Evolutionary conservation across 2,888 invertebrate genomes (phyloP).

Genomic region (Trissolcus japonicus): DNA sequence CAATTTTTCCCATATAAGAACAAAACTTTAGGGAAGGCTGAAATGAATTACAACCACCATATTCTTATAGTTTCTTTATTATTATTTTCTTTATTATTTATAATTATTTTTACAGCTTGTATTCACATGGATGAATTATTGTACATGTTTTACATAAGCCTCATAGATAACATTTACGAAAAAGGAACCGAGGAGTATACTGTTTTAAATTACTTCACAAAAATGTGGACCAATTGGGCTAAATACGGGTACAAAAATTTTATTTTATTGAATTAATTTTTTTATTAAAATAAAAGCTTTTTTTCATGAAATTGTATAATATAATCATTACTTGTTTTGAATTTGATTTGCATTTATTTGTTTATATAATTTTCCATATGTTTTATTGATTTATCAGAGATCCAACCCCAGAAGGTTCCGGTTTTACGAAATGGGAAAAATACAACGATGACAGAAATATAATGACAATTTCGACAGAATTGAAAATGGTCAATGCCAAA

Average conservation of each 20-base stretch:
- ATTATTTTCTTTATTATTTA: no score
- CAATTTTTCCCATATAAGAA: no score
- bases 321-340: background rate
- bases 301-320: no score
- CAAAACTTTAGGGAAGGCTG: no score
- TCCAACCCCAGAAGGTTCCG: constrained; percentile 11
- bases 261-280: no score
- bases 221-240: background rate
- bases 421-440: constrained; percentile 1
- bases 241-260: no score
- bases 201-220: background rate
- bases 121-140: background rate
- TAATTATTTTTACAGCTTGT: background rate
- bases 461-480: constrained; percentile 4
- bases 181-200: background rate
- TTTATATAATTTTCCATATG: background rate
- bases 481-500: background rate
- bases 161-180: background rate
- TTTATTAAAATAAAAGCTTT: no score
- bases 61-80: no score
- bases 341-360: background rate
- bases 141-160: background rate
- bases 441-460: background rate
- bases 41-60: no score
- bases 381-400: background rate